Evolutionary conservation across 2,888 invertebrate species (phyloP).

Genomic region (Tupiocoris notatus): DNA sequence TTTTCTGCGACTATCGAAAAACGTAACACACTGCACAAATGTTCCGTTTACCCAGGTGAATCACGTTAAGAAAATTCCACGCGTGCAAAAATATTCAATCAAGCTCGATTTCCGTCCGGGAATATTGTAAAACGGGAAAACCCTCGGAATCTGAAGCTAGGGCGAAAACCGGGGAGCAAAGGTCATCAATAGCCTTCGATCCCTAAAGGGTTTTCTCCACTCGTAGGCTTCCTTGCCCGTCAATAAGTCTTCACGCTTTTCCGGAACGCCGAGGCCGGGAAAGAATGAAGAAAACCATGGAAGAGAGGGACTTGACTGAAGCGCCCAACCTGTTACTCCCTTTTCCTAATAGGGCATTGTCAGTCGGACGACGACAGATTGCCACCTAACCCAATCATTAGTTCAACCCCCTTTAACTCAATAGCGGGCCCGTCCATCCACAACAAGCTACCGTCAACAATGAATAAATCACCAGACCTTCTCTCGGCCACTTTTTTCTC

Average conservation of each 20-base stretch:
- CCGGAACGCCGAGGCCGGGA: not conserved
- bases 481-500: not conserved
- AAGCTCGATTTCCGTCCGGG: too few relatives aligned
- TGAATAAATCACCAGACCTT: slow-evolving; percentile 35
- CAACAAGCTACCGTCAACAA: slow-evolving; percentile 40
- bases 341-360: slow-evolving; percentile 39
- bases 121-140: too few relatives aligned
- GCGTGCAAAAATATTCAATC: too few relatives aligned
- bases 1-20: too few relatives aligned
- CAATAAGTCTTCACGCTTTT: slow-evolving; percentile 30
- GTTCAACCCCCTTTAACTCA: slow-evolving; percentile 38
- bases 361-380: slow-evolving; percentile 35
- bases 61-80: too few relatives aligned
- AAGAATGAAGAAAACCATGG: slow-evolving; percentile 1
- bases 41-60: too few relatives aligned
- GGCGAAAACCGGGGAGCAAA: too few relatives aligned
- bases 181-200: slow-evolving; percentile 25
- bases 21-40: too few relatives aligned
- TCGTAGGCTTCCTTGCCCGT: slow-evolving; percentile 4
- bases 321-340: slow-evolving; percentile 36
- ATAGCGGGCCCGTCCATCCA: slow-evolving; percentile 28
- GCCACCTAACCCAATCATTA: slow-evolving; percentile 40
- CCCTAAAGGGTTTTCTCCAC: too few relatives aligned
- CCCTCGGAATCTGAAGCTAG: too few relatives aligned
- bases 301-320: not conserved